phyloP scores from a whole-genome alignment of 2,797 vertebrate genomes.

The Phyllotis vaccarum region DNA sequence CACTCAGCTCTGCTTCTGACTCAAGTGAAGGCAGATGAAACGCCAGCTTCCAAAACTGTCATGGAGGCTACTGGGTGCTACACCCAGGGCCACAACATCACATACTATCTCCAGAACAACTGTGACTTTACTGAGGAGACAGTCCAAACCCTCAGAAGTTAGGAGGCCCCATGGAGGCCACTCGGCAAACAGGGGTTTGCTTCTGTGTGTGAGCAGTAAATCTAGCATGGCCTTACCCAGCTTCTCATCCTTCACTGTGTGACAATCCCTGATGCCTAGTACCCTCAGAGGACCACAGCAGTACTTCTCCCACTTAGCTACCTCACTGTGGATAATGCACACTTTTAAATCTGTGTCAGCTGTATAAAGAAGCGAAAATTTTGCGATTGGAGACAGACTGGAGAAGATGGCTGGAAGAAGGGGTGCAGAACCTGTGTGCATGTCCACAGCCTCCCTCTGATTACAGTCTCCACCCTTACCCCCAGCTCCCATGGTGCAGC shows the following conservation, averaged over 20 bases:
- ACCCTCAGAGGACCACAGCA: not conserved
- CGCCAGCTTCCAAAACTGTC: not conserved
- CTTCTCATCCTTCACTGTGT: not conserved
- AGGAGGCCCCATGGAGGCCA: not conserved
- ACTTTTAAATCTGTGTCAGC: not conserved
- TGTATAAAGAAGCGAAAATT: not conserved
- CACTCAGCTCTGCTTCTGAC: not conserved
- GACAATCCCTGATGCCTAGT: not conserved
- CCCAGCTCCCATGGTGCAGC: fast-evolving
- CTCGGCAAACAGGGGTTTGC: not conserved
- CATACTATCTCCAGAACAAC: fast-evolving
- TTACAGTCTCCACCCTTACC: not conserved
- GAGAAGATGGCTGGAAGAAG: not conserved
- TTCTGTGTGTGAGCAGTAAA: not conserved
- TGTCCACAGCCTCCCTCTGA: not conserved
- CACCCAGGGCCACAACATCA: not conserved
- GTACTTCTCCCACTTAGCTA: not conserved
- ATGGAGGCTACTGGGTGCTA: not conserved
- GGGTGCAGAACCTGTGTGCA: not conserved
- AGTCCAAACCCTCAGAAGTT: not conserved
- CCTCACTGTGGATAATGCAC: fast-evolving
- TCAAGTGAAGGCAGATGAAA: not conserved
- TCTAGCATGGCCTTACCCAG: not conserved
- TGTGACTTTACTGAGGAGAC: not conserved
- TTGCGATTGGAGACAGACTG: not conserved